These are phyloP conservation scores for Ophioderma brevispina DNA, from an alignment of 35 echinoderm and acorn worm genomes.

Conservation along the genomic window DNA sequence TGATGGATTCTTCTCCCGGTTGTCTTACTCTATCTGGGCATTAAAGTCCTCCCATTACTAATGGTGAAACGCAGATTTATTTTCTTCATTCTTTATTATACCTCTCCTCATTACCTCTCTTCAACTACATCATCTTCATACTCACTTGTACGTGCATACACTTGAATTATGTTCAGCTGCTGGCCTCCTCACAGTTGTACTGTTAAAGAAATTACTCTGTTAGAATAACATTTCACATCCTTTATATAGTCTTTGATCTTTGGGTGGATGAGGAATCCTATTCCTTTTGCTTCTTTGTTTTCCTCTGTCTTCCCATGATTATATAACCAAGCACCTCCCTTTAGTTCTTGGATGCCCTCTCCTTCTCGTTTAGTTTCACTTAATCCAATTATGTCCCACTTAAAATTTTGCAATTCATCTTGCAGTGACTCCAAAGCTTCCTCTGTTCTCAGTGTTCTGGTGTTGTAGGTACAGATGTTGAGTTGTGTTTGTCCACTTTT, in stretches of 20 bases:
- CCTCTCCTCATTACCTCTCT: not conserved
- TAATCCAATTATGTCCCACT: conserved; percentile 20
- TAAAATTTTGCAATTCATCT: conserved; percentile 15
- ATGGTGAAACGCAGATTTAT: not conserved
- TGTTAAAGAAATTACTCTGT: conserved; percentile 9
- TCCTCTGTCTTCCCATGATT: not conserved
- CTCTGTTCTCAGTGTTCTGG: conserved; percentile 7
- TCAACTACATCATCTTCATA: conserved; percentile 7
- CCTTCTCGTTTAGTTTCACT: not conserved
- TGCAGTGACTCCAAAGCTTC: not conserved
- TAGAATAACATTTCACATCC: conserved; percentile 2
- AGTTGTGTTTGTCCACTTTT: too few species aligned
- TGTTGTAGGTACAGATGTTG: too few species aligned
- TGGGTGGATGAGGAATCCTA: conserved; percentile 13
- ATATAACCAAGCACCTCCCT: not conserved
- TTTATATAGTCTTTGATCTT: not conserved
- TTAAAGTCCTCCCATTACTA: conserved; percentile 34
- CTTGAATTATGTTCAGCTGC: conserved; percentile 1
- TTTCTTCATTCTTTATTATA: not conserved
- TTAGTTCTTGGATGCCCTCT: not conserved
- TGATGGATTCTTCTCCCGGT: conserved; percentile 4
- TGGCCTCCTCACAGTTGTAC: not conserved
- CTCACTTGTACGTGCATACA: not conserved
- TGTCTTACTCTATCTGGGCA: not conserved
- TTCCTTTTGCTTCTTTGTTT: conserved; percentile 1